phyloP scores from a whole-genome alignment of 2,888 invertebrate species.

The Polyploca ridens region DNA sequence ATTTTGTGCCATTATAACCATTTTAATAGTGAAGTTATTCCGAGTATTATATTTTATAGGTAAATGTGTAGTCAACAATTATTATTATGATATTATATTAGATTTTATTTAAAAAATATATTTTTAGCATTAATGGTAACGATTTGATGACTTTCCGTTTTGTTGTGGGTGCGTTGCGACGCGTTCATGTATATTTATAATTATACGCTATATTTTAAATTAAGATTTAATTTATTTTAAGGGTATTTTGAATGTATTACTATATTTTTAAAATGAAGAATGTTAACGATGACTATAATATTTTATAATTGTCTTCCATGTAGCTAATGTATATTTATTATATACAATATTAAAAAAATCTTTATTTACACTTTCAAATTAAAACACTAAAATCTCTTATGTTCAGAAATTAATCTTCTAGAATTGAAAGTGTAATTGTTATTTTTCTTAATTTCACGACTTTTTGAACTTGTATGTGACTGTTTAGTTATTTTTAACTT shows the following conservation, averaged over 20 bases:
- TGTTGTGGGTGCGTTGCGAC: constrained; percentile 72
- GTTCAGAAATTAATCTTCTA: too few species aligned
- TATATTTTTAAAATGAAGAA: constrained; percentile 19
- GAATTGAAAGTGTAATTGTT: too few species aligned
- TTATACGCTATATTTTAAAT: constrained; percentile 63
- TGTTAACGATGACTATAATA: constrained; percentile 44
- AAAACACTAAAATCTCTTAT: constrained; percentile 17
- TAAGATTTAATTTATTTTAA: constrained; percentile 28
- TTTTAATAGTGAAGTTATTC: constrained; percentile 16
- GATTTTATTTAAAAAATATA: constrained; percentile 29
- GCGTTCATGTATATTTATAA: constrained; percentile 78
- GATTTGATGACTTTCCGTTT: constrained; percentile 63
- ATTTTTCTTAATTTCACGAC: too few species aligned
- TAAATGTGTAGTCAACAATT: constrained; percentile 21
- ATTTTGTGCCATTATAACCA: constrained; percentile 28
- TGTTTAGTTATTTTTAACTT: too few species aligned
- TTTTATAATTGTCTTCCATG: constrained; percentile 67
- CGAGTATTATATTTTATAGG: constrained; percentile 26
- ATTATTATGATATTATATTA: constrained; percentile 27
- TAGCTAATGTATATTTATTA: constrained; percentile 40
- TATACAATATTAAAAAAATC: constrained; percentile 28
- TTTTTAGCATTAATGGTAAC: constrained; percentile 33
- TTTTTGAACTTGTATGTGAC: too few species aligned
- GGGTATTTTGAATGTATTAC: constrained; percentile 20
- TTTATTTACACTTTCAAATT: constrained; percentile 4